phyloP scores from a whole-genome alignment of 1,140 invertebrate genomes.

The Drosophila fuyamai region DNA sequence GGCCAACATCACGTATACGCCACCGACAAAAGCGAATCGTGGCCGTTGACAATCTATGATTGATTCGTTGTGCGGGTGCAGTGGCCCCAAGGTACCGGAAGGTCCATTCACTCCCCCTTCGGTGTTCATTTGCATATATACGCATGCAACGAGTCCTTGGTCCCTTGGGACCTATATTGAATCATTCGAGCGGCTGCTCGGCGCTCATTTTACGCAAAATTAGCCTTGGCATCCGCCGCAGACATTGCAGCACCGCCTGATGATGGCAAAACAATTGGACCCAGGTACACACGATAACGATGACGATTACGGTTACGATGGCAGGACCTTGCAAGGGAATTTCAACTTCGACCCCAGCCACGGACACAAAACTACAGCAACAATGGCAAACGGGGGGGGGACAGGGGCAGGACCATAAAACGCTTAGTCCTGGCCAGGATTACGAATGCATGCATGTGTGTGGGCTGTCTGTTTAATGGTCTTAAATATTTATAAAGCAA shows the following conservation, averaged over 20 bases:
- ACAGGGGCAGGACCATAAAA: slow-evolving; percentile 39
- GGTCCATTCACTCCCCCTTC: slow-evolving; percentile 13
- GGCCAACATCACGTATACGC: slow-evolving; percentile 59
- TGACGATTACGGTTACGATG: slow-evolving; percentile 45
- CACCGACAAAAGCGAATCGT: slow-evolving; percentile 3
- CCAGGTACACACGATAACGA: slow-evolving; percentile 56
- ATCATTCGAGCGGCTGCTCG: slow-evolving; percentile 60
- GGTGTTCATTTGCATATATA: slow-evolving; percentile 69
- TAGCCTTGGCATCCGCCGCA: slow-evolving; percentile 73
- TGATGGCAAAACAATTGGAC: slow-evolving; percentile 65
- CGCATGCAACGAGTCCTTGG: slow-evolving; percentile 42
- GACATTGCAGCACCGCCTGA: slow-evolving; percentile 40
- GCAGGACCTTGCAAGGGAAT: background rate
- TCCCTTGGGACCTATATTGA: slow-evolving; percentile 60
- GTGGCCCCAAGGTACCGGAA: slow-evolving; percentile 4
- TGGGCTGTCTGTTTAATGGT: slow-evolving; percentile 59
- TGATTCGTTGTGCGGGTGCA: slow-evolving; percentile 60
- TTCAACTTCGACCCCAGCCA: slow-evolving; percentile 16
- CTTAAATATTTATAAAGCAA: slow-evolving; percentile 77
- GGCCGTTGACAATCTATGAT: slow-evolving; percentile 75
- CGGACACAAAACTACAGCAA: slow-evolving; percentile 41
- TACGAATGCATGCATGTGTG: slow-evolving; percentile 19
- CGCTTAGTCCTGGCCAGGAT: slow-evolving; percentile 52
- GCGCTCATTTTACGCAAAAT: slow-evolving; percentile 78
- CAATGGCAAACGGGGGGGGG: slow-evolving; percentile 40